Evolutionary conservation across 2,888 invertebrate genomes (phyloP), one percentile per base, ranked within the genome.

Genomic region (Leucania comma): DNA sequence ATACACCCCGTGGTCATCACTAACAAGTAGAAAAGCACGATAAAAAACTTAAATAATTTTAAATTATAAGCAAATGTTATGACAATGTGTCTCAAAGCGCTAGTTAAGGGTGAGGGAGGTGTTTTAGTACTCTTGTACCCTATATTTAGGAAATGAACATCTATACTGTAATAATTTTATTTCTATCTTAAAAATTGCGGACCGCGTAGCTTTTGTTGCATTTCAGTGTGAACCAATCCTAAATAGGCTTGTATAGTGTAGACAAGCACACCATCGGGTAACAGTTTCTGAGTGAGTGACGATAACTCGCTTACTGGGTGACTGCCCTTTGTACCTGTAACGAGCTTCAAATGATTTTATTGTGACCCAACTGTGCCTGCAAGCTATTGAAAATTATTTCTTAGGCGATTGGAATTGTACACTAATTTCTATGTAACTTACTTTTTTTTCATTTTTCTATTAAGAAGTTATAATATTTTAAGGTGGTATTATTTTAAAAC

Each of bases 171-270:
- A 48, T 48, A n/a, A 54, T 54, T 29, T 10, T 10, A 20, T 35
- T 12, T 12, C 35, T 22, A 3, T 57, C 8, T 8, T 22, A 22
- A 22, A 35, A 8, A 35, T n/a, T 14, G 14, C 6, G 46, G n/a
- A n/a, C 2, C 9, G 17, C 20, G 14, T 22, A n/a, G 38, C 51
- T 20, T 67, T 62, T 38, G 46, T 46, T 58, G 50, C 72, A 35
- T 64, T 46, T 72, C 57, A 56, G 59, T 68, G 71, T 66, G 62
- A 74, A 54, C 61, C 61, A 65, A 72, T 53, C 42, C 29, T 48
- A 29, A 35, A 3, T 38, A 22, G 14, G n/a, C 29, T 24, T 26
- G 20, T 32, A 54, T 54, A 26, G 22, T 71, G 24, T 38, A 50
- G 14, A 38, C 20, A 38, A 38, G 38, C 35, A 46, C 54, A 48